phyloP scores from a whole-genome alignment of 1,140 invertebrate genomes.

The Drosophila lini region DNA sequence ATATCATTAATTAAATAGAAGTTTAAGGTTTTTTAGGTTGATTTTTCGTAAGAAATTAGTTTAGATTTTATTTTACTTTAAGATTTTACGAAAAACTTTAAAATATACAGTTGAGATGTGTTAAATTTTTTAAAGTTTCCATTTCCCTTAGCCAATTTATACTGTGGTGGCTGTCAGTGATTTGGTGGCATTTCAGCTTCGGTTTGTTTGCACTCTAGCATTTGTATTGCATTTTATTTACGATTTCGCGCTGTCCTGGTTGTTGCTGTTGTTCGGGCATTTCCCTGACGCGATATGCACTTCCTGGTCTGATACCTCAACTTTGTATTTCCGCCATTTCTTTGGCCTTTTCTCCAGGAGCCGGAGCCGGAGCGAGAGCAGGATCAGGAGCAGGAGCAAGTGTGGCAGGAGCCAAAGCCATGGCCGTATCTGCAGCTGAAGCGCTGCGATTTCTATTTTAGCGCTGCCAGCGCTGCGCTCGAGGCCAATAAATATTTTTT shows the following conservation, averaged over 20 bases:
- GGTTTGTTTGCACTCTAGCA: conserved; percentile 67
- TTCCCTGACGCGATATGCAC: conserved; percentile 74
- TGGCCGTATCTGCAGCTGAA: conserved; percentile 25
- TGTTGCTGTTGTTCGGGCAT: conserved; percentile 49
- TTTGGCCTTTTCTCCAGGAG: conserved; percentile 48
- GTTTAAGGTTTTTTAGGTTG: neutral
- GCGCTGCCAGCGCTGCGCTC: conserved; percentile 59
- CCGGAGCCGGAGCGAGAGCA: neutral
- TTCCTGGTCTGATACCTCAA: conserved; percentile 80
- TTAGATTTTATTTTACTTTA: neutral
- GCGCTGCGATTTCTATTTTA: conserved; percentile 74
- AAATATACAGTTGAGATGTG: neutral
- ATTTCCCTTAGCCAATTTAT: conserved; percentile 19
- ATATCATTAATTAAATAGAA: neutral
- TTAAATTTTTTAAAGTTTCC: neutral
- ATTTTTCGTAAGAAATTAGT: neutral
- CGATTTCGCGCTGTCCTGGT: conserved; percentile 51
- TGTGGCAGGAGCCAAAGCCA: conserved; percentile 14
- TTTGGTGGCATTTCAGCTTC: conserved; percentile 61
- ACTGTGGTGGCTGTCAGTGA: conserved; percentile 64
- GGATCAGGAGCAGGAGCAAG: neutral
- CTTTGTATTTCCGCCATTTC: conserved; percentile 80
- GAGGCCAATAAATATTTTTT: conserved; percentile 78
- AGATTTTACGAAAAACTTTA: neutral
- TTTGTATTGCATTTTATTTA: conserved; percentile 80